Conservation (phyloP, 1,140 invertebrate genomes). For the Hycleus cichorii region DNA sequence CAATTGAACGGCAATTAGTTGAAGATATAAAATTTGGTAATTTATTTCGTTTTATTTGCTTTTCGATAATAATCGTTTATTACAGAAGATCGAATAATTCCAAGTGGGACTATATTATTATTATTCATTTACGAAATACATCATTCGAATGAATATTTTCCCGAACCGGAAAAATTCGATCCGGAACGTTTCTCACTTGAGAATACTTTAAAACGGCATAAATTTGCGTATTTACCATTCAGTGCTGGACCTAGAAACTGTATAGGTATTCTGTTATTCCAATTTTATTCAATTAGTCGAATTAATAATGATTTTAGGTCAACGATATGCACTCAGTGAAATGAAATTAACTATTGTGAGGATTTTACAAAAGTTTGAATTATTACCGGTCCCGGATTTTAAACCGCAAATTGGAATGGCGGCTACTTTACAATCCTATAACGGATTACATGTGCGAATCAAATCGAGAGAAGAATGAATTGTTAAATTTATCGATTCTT, state of each 20-base stretch:
- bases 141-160: constrained; percentile 51
- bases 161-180: constrained; percentile 57
- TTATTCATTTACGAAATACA: constrained; percentile 47
- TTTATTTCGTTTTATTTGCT: not conserved
- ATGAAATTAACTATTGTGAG: constrained; percentile 42
- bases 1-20: constrained; percentile 49
- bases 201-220: constrained; percentile 41
- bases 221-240: constrained; percentile 54
- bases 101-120: constrained; percentile 29
- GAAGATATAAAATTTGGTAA: constrained; percentile 40
- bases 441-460: constrained; percentile 18
- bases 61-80: not conserved
- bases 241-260: constrained; percentile 57
- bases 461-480: not conserved
- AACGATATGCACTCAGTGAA: constrained; percentile 44
- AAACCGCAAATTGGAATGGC: constrained; percentile 13
- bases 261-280: constrained; percentile 42
- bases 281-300: not conserved
- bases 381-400: constrained; percentile 18
- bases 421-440: constrained; percentile 26
- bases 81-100: constrained; percentile 23
- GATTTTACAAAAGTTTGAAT: constrained; percentile 35
- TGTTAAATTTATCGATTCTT: not conserved
- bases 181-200: constrained; percentile 61
- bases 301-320: constrained; percentile 29